Evolutionary conservation across 2,888 invertebrate genomes (phyloP), one percentile per base, ranked within the genome.

Genomic region (Phyllotreta cruciferae): DNA sequence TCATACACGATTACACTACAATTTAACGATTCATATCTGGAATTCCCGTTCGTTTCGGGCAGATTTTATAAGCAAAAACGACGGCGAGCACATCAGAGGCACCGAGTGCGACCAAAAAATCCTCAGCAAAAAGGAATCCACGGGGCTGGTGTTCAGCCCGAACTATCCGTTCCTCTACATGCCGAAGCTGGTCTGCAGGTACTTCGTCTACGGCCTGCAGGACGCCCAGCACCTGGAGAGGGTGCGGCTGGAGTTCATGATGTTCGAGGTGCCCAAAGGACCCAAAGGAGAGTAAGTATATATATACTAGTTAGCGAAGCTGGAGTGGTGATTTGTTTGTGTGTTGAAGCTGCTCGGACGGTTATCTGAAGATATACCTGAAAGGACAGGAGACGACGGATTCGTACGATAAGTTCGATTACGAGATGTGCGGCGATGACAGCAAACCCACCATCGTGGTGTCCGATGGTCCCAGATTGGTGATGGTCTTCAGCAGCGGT

Each of bases 81-180:
- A 93, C 80, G 95, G 95, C 72, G 92, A 93, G 85, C 96, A 97
- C 84, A 95, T 97, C 80, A 88, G 93, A 80, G 97, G 97, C 79
- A 95, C 96, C 73, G 98, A 99, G 85, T 99, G 99, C 85, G 98
- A 99, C 85, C 96, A 97, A 83, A 93, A 96, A 83, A 96, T 98
- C 79, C 87, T 96, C 75, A 96, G 96, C 83, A 91, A 90, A 82
- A 94, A 94, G 83, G 93, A 95, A 82, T 94, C 95, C 64, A 90
- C 88, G 77, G 98, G 98, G 75, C 89, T 87, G 81, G 95, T 98
- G 77, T 93, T 92, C 84, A 96, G 96, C 82, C 98, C 98, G 75
- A 96, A 96, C 85, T 98, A 93, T 85, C 97, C 97, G 78, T 94
- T 89, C 84, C 93, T 92, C 71, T 97, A 96, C 86, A 93, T 96